Conservation (phyloP, 2,888 invertebrate species). For the Petrolisthes manimaculis region DNA sequence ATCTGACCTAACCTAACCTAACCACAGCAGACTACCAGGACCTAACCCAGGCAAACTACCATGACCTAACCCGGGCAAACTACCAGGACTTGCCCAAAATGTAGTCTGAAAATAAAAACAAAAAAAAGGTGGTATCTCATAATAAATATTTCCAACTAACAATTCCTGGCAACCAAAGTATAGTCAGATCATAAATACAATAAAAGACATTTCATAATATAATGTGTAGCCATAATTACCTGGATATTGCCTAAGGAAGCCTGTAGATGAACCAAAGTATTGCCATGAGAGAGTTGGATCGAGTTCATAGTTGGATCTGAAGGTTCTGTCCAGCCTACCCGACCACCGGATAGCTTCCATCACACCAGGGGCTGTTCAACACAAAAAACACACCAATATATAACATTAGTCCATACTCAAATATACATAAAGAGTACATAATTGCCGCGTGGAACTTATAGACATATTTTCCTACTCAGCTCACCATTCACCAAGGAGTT, state of each 20-base stretch:
- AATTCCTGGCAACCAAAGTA: neutral
- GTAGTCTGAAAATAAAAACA: too few species aligned
- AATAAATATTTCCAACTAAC: too few species aligned
- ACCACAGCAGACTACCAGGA: too few species aligned
- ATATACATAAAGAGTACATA: neutral
- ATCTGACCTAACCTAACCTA: too few species aligned
- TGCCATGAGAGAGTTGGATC: constrained; percentile 96
- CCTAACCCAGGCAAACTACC: too few species aligned
- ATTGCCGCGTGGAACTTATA: too few species aligned
- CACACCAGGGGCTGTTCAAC: constrained; percentile 78
- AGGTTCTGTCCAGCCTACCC: constrained; percentile 84
- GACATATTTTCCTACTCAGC: too few species aligned
- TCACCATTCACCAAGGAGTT: too few species aligned
- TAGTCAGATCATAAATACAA: neutral
- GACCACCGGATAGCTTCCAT: constrained; percentile 95
- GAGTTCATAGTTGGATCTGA: constrained; percentile 85
- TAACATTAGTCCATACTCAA: neutral
- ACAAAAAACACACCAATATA: neutral
- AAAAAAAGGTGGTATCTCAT: too few species aligned
- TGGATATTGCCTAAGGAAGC: constrained; percentile 93
- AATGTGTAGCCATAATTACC: constrained; percentile 74
- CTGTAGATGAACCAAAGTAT: constrained; percentile 94
- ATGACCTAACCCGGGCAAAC: too few species aligned
- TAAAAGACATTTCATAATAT: too few species aligned
- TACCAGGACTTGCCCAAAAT: too few species aligned